Conservation (phyloP, 2,113 vertebrate genomes). For the Neotoma lepida region DNA sequence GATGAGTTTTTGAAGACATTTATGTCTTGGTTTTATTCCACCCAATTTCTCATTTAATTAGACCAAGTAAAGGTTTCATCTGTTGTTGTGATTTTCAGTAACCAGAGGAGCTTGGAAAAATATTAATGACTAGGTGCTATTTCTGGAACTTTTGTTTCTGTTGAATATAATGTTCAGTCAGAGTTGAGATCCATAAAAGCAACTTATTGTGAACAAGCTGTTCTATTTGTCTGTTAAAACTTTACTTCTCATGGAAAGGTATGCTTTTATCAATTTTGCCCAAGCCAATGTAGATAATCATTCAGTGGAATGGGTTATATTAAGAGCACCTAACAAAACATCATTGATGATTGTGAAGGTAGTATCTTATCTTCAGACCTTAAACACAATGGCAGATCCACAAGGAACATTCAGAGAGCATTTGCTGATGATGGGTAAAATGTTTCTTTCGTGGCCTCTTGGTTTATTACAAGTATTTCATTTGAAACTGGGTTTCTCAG, state of each 20-base stretch:
- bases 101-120: conserved; percentile 17
- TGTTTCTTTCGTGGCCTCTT: neutral
- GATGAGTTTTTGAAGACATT: neutral
- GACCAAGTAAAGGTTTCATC: neutral
- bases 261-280: conserved; percentile 8
- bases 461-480: conserved; percentile 6
- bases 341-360: conserved; percentile 22
- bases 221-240: neutral
- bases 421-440: neutral
- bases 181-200: neutral
- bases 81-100: neutral
- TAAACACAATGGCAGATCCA: neutral
- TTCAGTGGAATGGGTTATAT: neutral
- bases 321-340: conserved; percentile 3
- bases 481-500: conserved; percentile 54
- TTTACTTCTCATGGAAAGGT: neutral
- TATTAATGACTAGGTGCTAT: neutral
- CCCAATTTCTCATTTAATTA: conserved; percentile 32
- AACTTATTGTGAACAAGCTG: neutral
- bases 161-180: neutral
- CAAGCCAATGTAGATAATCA: conserved; percentile 10
- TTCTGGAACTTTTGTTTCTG: conserved; percentile 32
- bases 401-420: neutral
- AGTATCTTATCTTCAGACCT: neutral
- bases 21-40: conserved; percentile 18